A percentile compares a stretch with the other conserved stretches of the same genome.
Conservation (phyloP, 64 coral and sea anemone species). For the Actinia tenebrosa region DNA sequence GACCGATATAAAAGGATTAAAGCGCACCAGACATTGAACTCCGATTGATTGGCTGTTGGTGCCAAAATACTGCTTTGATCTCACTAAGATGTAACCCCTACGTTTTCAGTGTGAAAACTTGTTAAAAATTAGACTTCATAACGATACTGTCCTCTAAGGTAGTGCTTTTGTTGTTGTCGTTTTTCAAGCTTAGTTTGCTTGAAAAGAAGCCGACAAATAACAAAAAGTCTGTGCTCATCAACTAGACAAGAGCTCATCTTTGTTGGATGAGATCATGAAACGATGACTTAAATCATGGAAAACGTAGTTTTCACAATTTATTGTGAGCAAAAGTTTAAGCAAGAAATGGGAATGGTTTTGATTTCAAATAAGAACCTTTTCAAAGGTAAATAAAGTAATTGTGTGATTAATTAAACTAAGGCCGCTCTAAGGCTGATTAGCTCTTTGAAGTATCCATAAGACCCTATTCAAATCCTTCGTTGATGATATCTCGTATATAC, state of each 20-base stretch:
- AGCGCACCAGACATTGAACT: neutral
- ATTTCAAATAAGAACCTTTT: neutral
- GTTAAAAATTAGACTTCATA: no score
- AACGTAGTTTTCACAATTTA: neutral
- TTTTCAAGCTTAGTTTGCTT: no score
- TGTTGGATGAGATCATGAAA: no score
- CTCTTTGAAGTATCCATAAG: neutral
- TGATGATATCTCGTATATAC: neutral
- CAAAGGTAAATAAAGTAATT: neutral
- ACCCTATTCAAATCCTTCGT: neutral
- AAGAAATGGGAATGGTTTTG: neutral
- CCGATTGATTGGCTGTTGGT: neutral
- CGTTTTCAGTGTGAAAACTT: neutral
- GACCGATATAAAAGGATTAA: constrained; percentile 15
- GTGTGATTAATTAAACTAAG: neutral
- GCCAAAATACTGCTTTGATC: neutral
- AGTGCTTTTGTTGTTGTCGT: no score
- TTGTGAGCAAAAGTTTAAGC: neutral
- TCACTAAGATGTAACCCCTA: neutral
- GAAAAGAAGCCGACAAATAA: no score
- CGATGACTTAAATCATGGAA: neutral
- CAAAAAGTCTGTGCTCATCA: no score
- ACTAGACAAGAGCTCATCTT: no score
- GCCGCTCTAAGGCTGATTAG: neutral
- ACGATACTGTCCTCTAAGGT: no score